Percentiles rank a stretch among this genome's conserved stretches.
phyloP scores from a whole-genome alignment of 1,140 invertebrate species.

The Drusus annulatus region DNA sequence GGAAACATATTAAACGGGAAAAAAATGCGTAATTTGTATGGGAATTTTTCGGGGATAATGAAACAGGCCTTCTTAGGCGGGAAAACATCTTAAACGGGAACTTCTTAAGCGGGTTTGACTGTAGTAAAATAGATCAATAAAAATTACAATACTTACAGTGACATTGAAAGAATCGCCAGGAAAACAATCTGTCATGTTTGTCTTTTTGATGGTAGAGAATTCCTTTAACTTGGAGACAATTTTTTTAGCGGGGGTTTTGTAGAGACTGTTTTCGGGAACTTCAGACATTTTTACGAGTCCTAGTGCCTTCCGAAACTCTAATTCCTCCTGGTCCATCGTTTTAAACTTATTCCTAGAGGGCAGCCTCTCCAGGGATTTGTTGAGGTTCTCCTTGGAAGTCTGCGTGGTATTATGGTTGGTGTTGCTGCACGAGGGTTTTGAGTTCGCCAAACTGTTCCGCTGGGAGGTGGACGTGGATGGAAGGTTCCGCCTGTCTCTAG shows the following conservation, averaged over 20 bases:
- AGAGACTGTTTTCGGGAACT: background rate
- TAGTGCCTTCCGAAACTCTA: conserved; percentile 47
- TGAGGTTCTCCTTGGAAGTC: conserved; percentile 13
- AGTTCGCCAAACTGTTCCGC: background rate
- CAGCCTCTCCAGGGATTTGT: conserved; percentile 18
- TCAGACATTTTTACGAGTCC: conserved; percentile 48
- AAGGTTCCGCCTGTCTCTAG: background rate
- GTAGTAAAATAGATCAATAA: background rate
- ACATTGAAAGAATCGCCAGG: conserved; percentile 47
- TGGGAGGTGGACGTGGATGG: background rate
- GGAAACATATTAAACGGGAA: too few relatives aligned
- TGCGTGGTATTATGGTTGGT: background rate
- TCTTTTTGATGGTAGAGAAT: conserved; percentile 6
- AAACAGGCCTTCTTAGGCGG: too few relatives aligned
- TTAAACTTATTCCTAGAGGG: background rate
- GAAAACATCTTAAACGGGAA: too few relatives aligned
- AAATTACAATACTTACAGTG: conserved; percentile 45
- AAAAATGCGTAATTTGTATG: too few relatives aligned
- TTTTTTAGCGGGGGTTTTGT: conserved; percentile 46
- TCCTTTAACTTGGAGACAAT: conserved; percentile 34
- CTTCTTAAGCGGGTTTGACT: too few relatives aligned
- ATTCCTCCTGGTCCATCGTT: conserved; percentile 12
- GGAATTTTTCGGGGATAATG: too few relatives aligned
- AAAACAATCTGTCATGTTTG: conserved; percentile 19
- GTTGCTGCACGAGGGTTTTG: background rate